Evolutionary conservation across 2,113 vertebrate species (phyloP).

Genomic region (Rutilus rutilus): DNA sequence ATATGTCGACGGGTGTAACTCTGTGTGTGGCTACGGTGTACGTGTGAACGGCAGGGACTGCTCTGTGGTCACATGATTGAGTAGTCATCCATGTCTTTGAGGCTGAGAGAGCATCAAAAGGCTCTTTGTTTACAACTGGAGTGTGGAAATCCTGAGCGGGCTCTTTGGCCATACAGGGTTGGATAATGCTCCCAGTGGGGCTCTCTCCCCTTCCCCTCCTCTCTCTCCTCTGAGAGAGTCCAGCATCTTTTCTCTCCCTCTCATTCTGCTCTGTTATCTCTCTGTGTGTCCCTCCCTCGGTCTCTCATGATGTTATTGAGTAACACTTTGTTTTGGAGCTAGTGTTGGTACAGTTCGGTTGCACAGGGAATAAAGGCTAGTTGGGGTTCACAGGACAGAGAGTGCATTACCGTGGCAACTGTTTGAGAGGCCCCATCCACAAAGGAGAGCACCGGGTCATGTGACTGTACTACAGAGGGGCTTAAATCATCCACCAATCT

Average conservation of each 20-base stretch:
- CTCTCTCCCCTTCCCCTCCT: conserved; percentile 24
- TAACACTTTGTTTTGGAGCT: conserved; percentile 38
- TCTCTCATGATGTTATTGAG: conserved; percentile 41
- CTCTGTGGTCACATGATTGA: conserved; percentile 64
- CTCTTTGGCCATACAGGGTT: conserved; percentile 41
- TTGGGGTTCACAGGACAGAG: conserved; percentile 52
- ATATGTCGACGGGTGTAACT: conserved; percentile 15
- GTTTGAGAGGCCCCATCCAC: conserved; percentile 61
- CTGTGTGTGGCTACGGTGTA: conserved; percentile 28
- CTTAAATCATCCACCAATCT: conserved; percentile 63
- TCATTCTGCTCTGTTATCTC: conserved; percentile 11
- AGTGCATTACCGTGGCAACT: conserved; percentile 69
- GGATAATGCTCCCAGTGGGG: conserved; percentile 54
- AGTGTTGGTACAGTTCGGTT: conserved; percentile 36
- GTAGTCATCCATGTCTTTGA: conserved; percentile 57
- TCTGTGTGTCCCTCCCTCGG: conserved; percentile 7
- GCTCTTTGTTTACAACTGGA: conserved; percentile 66
- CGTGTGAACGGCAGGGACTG: conserved; percentile 29
- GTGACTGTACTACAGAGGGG: conserved; percentile 68
- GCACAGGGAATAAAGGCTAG: conserved; percentile 31
- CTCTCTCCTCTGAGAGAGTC: conserved; percentile 18
- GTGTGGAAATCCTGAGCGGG: conserved; percentile 59
- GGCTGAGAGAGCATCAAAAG: conserved; percentile 65
- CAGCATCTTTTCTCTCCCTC: conserved; percentile 19
- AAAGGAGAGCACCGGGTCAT: conserved; percentile 60